Base-by-base conservation (phyloP, 92 coral and sea anemone genomes). In the Micromussa lordhowensis region DNA sequence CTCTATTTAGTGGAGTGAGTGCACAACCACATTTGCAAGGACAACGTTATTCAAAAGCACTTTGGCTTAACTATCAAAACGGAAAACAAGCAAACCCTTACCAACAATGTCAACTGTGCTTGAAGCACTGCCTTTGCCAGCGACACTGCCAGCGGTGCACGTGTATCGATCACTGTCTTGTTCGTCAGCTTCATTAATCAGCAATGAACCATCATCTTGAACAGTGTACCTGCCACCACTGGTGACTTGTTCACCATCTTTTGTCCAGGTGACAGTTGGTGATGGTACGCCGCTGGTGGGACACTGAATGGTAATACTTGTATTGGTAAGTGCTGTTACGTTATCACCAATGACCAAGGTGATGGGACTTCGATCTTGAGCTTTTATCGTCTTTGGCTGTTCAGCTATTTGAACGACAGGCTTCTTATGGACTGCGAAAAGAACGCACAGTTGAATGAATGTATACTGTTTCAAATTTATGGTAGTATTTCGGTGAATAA, bases 251-350 rank as follows among this genome's bases (percentile, higher is more conserved):
- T 85, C 76, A 0, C 63, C 88, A 68, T 91, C 86, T 58, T 88
- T 91, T 21, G 31, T 31, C 94, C 94, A 91, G 54, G 80, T 84
- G 59, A 91, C 78, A 29, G 69, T 71, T 44, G 94, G 94, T 66
- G 34, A 61, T 51, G 94, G 94, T 19, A 80, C 76, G 73, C 94
- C 94, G 51, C 86, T 88, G 77, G 92, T 44, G 30, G 34, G 66
- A 77, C 94, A 91, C 59, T 84, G 82, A 74, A 91, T 72, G 58
- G 89, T 91, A 49, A 91, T 85, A 22, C 81, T 31, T 59, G 94
- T 91, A 53, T 79, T 80, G 53, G 85, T 66, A 21, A 91, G 83
- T 26, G 89, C 89, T 64, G 91, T 88, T 17, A 84, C 87, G 22
- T 88, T 91, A 87, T 91, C 92, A 53, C 89, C 79, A 29, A 91